A percentile compares a stretch with the other conserved stretches of the same genome.
phyloP scores from a whole-genome alignment of 2,113 vertebrate species.

The Copsychus sechellarum region DNA sequence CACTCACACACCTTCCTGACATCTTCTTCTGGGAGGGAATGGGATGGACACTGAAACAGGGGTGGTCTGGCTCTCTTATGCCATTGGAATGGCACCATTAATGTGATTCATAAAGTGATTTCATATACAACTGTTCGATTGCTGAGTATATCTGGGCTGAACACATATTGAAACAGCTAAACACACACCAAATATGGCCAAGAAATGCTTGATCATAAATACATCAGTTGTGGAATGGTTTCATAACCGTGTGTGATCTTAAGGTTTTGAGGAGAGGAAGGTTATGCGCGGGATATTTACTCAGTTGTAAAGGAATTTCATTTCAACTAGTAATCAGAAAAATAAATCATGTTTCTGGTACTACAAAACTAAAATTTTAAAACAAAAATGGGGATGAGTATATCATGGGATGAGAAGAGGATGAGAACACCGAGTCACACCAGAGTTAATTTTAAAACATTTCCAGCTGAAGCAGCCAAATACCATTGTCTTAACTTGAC shows the following conservation, averaged over 20 bases:
- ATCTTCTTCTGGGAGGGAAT: not conserved
- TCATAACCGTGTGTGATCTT: not conserved
- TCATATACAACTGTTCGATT: not conserved
- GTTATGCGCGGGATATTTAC: not conserved
- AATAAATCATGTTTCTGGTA: slow-evolving; percentile 28
- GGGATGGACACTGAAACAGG: not conserved
- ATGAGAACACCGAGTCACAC: not conserved
- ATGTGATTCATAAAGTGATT: not conserved
- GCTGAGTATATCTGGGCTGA: not conserved
- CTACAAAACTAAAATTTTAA: slow-evolving; percentile 37
- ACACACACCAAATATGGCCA: slow-evolving; percentile 24
- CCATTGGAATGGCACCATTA: not conserved
- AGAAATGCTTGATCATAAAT: slow-evolving; percentile 46
- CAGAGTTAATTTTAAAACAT: not conserved
- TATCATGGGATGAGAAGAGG: not conserved
- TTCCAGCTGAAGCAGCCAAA: slow-evolving; percentile 20
- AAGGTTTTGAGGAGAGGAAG: not conserved
- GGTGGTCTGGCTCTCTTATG: not conserved
- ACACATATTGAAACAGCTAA: slow-evolving; percentile 20
- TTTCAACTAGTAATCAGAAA: slow-evolving; percentile 11
- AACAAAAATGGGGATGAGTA: not conserved
- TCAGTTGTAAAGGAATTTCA: not conserved
- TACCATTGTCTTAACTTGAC: not conserved
- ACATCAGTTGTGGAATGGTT: not conserved
- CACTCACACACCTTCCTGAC: not conserved